phyloP scores from a whole-genome alignment of 2,888 invertebrate genomes.

The Falcaria lacertinaria region DNA sequence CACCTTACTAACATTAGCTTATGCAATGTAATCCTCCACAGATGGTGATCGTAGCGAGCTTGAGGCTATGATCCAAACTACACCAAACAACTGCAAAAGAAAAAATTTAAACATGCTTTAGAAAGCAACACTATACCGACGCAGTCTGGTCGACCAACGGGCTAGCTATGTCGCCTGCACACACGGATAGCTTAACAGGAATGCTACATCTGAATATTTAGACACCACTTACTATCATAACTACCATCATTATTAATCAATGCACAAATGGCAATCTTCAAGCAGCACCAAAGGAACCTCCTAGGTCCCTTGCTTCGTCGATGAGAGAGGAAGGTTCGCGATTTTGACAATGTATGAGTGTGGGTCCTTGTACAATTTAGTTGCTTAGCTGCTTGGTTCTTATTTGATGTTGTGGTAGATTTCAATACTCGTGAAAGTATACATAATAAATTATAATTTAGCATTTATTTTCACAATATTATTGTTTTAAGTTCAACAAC shows the following conservation, averaged over 20 bases:
- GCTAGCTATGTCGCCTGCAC: slow-evolving; percentile 75
- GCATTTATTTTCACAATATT: slow-evolving; percentile 6
- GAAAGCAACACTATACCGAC: slow-evolving; percentile 59
- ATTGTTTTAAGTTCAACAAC: neutral
- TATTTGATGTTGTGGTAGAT: slow-evolving; percentile 21
- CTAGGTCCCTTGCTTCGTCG: slow-evolving; percentile 65
- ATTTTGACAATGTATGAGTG: slow-evolving; percentile 42
- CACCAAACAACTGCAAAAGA: slow-evolving; percentile 81
- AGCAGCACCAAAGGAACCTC: slow-evolving; percentile 63
- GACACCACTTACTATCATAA: slow-evolving; percentile 55
- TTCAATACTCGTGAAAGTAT: neutral
- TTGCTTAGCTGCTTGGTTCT: slow-evolving; percentile 43
- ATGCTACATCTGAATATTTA: slow-evolving; percentile 54
- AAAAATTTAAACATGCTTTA: slow-evolving; percentile 81
- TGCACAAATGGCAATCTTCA: slow-evolving; percentile 67
- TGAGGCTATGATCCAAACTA: slow-evolving; percentile 80
- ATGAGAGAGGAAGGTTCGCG: slow-evolving; percentile 64
- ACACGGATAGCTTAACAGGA: slow-evolving; percentile 72
- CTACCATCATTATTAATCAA: slow-evolving; percentile 50
- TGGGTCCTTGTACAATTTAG: slow-evolving; percentile 36
- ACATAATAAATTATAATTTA: neutral
- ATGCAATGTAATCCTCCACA: slow-evolving; percentile 78
- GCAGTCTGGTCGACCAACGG: slow-evolving; percentile 65
- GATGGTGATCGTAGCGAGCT: slow-evolving; percentile 81
- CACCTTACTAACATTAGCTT: slow-evolving; percentile 67